These are phyloP conservation scores for Diorhabda elongata DNA, from an alignment of 1,140 invertebrate species.

Conservation along the genomic window DNA sequence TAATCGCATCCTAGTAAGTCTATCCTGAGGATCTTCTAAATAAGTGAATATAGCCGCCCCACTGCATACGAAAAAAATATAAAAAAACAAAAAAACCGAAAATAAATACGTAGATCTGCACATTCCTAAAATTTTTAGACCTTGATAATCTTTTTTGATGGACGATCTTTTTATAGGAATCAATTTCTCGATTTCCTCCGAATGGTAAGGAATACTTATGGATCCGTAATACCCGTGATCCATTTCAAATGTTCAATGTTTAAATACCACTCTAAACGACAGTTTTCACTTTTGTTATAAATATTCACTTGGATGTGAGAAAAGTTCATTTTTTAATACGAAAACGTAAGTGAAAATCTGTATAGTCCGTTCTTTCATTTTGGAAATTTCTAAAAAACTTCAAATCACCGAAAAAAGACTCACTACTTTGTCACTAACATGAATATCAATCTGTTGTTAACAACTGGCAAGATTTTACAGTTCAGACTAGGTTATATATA, in stretches of 20 bases:
- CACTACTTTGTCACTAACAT: background rate
- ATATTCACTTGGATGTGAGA: slow-evolving; percentile 15
- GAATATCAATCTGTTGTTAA: background rate
- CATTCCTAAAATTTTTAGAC: slow-evolving; percentile 24
- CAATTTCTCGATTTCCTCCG: background rate
- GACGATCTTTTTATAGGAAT: background rate
- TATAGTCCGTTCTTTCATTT: slow-evolving; percentile 29
- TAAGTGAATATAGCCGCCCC: slow-evolving; percentile 74
- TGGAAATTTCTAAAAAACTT: slow-evolving; percentile 2
- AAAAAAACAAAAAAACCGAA: slow-evolving; percentile 59
- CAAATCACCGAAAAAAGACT: background rate
- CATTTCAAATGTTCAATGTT: slow-evolving; percentile 8
- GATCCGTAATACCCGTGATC: background rate
- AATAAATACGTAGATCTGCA: slow-evolving; percentile 47
- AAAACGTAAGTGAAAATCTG: background rate
- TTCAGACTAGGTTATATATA: background rate
- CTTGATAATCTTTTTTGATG: slow-evolving; percentile 16
- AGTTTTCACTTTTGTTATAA: slow-evolving; percentile 13
- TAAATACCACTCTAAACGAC: background rate
- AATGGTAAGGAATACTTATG: background rate
- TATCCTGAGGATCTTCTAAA: slow-evolving; percentile 67
- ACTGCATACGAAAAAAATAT: slow-evolving; percentile 65
- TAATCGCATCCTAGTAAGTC: slow-evolving; percentile 52
- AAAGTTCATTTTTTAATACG: slow-evolving; percentile 11
- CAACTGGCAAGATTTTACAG: background rate